Percentiles rank a stretch among this genome's conserved stretches.
Conservation (phyloP, 30 jellyfish, hydroid and myxozoan genomes). For the Phacellophora camtschatica region DNA sequence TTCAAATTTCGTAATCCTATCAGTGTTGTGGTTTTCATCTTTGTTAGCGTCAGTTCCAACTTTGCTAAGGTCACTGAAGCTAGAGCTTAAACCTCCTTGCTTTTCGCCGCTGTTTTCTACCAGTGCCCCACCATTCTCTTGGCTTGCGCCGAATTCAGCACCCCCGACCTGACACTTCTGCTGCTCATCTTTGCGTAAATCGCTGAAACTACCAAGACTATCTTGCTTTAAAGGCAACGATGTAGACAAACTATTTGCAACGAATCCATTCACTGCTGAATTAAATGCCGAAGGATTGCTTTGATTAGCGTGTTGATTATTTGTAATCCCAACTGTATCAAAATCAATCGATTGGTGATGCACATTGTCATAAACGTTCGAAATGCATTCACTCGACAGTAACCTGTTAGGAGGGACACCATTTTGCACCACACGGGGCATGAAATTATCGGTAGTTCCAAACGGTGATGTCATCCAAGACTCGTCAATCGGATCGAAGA, state of each 20-base stretch:
- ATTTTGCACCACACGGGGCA: not conserved
- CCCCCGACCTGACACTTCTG: no score
- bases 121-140: not conserved
- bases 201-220: slow-evolving; percentile 7
- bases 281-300: not conserved
- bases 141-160: not conserved
- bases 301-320: not conserved
- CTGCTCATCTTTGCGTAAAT: not conserved
- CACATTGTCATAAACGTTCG: slow-evolving; percentile 31
- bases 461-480: slow-evolving; percentile 70
- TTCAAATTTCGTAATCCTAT: slow-evolving; percentile 33
- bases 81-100: slow-evolving; percentile 38
- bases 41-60: slow-evolving; percentile 10
- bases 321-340: not conserved
- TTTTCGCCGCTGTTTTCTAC: slow-evolving; percentile 11
- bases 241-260: not conserved
- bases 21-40: slow-evolving; percentile 33
- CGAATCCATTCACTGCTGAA: not conserved
- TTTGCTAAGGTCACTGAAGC: slow-evolving; percentile 37
- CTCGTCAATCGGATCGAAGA: slow-evolving; percentile 74
- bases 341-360: slow-evolving; percentile 48
- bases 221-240: not conserved
- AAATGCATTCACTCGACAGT: slow-evolving; percentile 30
- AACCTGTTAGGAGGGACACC: not conserved
- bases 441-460: slow-evolving; percentile 33